Conservation (phyloP, 2,113 vertebrate genomes). For the Crotalus viridis region DNA sequence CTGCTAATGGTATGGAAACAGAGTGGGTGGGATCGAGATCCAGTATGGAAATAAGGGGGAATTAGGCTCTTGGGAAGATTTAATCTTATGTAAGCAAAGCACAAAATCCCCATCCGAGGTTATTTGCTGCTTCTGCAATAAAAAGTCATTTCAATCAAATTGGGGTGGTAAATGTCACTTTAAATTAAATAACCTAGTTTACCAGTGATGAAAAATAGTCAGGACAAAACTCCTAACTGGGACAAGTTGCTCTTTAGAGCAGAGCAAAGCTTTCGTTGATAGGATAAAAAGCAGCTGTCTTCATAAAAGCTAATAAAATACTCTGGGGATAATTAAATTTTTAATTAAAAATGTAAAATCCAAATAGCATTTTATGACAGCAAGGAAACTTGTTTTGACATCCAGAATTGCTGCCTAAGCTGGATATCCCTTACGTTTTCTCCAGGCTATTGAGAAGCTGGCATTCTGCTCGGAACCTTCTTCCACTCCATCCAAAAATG, state of each 20-base stretch:
- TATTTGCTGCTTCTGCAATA: constrained; percentile 45
- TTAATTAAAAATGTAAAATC: constrained; percentile 71
- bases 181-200: constrained; percentile 60
- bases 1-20: not conserved
- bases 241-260: constrained; percentile 54
- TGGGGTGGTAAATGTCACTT: constrained; percentile 50
- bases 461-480: constrained; percentile 48
- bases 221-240: constrained; percentile 32
- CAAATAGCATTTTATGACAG: constrained; percentile 64
- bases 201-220: constrained; percentile 46
- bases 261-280: constrained; percentile 52
- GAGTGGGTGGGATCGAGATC: not conserved
- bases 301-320: constrained; percentile 70
- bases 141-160: constrained; percentile 45
- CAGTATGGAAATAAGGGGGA: not conserved
- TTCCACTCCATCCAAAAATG: constrained; percentile 52
- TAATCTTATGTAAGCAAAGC: constrained; percentile 2
- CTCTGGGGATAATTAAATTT: constrained; percentile 65
- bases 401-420: constrained; percentile 67
- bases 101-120: rapidly evolving
- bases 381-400: constrained; percentile 69
- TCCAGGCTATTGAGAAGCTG: constrained; percentile 64
- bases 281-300: constrained; percentile 61
- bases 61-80: constrained; percentile 5
- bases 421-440: constrained; percentile 57